Percentiles rank a stretch among this genome's conserved stretches.
Evolutionary conservation across 1,140 invertebrate genomes (phyloP).

Genomic region (Leptinotarsa undecemlineata): DNA sequence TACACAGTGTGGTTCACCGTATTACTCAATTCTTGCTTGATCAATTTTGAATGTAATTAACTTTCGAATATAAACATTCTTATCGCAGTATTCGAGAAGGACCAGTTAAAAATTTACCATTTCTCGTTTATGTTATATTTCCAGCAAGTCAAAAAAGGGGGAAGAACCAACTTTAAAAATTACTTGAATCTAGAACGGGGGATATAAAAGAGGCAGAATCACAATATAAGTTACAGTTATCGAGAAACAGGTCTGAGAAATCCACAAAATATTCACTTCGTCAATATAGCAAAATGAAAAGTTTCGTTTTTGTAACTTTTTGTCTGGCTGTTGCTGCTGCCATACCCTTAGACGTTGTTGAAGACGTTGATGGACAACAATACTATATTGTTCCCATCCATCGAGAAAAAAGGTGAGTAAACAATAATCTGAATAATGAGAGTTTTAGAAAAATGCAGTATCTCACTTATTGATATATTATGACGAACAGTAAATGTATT

Average conservation of each 20-base stretch:
- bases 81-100: no score
- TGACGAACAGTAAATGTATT: no score
- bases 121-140: no score
- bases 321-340: constrained; percentile 15
- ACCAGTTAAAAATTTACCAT: no score
- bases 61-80: no score
- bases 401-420: constrained; percentile 18
- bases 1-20: no score
- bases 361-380: constrained; percentile 19
- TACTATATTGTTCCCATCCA: constrained; percentile 2
- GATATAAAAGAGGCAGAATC: background rate
- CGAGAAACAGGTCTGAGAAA: background rate
- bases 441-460: no score
- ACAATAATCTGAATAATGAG: no score
- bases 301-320: background rate
- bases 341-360: constrained; percentile 14
- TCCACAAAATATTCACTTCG: background rate
- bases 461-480: no score
- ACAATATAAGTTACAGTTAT: background rate
- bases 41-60: no score
- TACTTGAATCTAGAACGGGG: background rate
- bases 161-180: background rate
- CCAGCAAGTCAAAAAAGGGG: background rate
- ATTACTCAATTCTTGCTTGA: no score
- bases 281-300: background rate